phyloP scores from a whole-genome alignment of 37 sponge, comb jelly and placozoan genomes.

The Spongia lamella region DNA sequence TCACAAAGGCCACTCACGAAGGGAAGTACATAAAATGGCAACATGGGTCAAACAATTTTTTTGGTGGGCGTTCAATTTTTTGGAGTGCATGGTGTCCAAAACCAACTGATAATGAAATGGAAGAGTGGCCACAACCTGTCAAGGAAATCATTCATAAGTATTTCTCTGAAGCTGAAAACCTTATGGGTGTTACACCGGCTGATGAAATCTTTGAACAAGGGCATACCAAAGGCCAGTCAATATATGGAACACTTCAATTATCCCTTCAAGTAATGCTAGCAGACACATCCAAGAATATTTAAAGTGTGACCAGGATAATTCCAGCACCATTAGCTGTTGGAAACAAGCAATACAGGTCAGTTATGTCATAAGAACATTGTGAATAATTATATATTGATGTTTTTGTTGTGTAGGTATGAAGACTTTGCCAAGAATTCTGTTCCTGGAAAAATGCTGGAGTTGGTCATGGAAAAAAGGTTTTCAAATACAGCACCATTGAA shows the following conservation, averaged over 20 bases:
- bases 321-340: constrained; percentile 25
- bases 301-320: neutral
- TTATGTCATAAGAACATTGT: neutral
- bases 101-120: constrained; percentile 42
- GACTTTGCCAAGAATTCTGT: no score
- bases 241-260: constrained; percentile 12
- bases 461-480: no score
- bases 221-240: no score
- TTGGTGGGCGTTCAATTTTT: constrained; percentile 44
- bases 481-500: neutral
- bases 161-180: constrained; percentile 1
- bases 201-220: constrained; percentile 15
- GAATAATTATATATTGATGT: no score
- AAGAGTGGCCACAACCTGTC: constrained; percentile 30
- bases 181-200: constrained; percentile 36
- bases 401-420: no score
- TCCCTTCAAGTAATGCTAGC: neutral
- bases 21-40: constrained; percentile 37
- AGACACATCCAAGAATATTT: neutral
- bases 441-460: no score
- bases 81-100: constrained; percentile 60
- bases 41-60: constrained; percentile 31
- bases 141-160: constrained; percentile 11
- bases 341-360: neutral
- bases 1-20: constrained; percentile 13